Evolutionary conservation across 2,888 invertebrate species (phyloP), one percentile per base, ranked within the genome.

Genomic region (Parnassius smintheus): DNA sequence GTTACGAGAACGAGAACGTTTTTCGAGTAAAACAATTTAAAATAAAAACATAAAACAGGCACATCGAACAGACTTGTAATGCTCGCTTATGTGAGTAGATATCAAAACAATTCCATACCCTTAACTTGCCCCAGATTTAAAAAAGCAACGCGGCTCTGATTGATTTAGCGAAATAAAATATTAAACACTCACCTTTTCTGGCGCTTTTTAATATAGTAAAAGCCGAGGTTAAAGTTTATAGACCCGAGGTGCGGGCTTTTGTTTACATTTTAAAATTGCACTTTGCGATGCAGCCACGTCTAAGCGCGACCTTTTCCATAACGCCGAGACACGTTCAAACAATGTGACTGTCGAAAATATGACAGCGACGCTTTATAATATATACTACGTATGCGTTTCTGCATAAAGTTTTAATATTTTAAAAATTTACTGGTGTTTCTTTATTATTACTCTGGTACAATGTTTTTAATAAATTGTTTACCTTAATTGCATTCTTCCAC

Each of bases 261-360:
- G 89, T 91, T 91, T 91, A 89, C 88, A 84, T 86, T 90, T 88
- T 86, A 86, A 91, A 91, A 91, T 91, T 91, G 90, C 91, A 89
- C 90, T 90, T 88, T 90, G 86, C 88, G 86, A 83, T 82, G 83
- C 80, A 82, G 80, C 82, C 75, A 75, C 80, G 81, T 81, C 80
- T 86, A 77, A 78, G 81, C 83, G 77, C 74, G 76, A 81, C 84
- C 82, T 86, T 84, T 82, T 82, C 84, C 83, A 83, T 83, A 83
- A 85, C 87, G 80, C 73, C 66, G 80, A 74, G 78, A 80, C 84
- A 78, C 87, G 83, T 80, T 83, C 84, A 90, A 88, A 91, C 90
- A 88, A 78, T 83, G 85, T 88, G 82, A 83, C 82, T 81, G 81
- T 85, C 86, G 84, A 88, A 87, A 87, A 83, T 84, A 80, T 82